These are phyloP conservation scores for Apotomis capreana DNA, from an alignment of 2,888 invertebrate species.

Conservation along the genomic window DNA sequence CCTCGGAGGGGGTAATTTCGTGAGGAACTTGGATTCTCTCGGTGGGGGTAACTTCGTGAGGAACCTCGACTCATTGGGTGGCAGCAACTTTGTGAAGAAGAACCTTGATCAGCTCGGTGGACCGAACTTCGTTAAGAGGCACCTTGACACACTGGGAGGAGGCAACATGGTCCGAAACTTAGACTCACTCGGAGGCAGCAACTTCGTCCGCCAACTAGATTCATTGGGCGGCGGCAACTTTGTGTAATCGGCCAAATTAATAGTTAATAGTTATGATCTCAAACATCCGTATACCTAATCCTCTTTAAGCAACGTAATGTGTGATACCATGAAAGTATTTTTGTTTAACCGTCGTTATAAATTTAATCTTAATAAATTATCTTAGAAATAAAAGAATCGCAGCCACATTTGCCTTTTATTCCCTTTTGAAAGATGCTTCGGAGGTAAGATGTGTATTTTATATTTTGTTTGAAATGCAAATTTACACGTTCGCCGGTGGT, in stretches of 20 bases:
- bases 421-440: constrained; percentile 24
- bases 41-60: constrained; percentile 76
- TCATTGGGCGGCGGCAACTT: constrained; percentile 73
- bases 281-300: constrained; percentile 22
- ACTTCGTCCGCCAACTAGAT: constrained; percentile 73
- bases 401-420: constrained; percentile 29
- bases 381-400: constrained; percentile 40
- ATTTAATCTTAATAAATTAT: constrained; percentile 28
- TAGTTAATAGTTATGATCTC: constrained; percentile 15
- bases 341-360: constrained; percentile 45
- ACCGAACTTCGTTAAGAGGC: constrained; percentile 71
- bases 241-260: constrained; percentile 52
- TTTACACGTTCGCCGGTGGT: constrained; percentile 2
- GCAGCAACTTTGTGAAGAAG: constrained; percentile 73
- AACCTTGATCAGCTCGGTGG: constrained; percentile 75
- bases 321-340: constrained; percentile 56
- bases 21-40: constrained; percentile 70
- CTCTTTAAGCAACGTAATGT: constrained; percentile 55
- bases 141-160: constrained; percentile 73
- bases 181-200: constrained; percentile 80
- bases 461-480: neutral
- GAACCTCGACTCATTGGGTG: constrained; percentile 70
- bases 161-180: constrained; percentile 74
- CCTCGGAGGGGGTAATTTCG: constrained; percentile 71
- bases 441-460: constrained; percentile 29